Percentiles rank a stretch among this genome's conserved stretches.
Conservation (phyloP, 2,797 vertebrate species). For the Chelmon rostratus region DNA sequence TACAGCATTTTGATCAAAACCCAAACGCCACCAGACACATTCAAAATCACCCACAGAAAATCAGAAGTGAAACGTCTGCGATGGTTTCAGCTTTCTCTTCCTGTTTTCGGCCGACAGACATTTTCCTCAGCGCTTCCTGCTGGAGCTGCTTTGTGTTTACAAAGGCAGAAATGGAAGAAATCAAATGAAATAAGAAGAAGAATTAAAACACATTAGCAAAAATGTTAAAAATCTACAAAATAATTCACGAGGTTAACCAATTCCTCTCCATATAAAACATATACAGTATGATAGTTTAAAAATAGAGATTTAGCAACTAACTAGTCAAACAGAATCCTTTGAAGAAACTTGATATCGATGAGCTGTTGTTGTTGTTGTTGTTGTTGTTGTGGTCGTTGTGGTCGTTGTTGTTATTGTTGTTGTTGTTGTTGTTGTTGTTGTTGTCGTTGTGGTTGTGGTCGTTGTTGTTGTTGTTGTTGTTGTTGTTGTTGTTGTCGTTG, state of each 20-base stretch:
- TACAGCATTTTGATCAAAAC: constrained; percentile 82
- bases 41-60: constrained; percentile 52
- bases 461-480: constrained; percentile 16
- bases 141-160: constrained; percentile 57
- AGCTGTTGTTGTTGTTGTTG: constrained; percentile 31
- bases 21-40: constrained; percentile 62
- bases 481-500: constrained; percentile 56
- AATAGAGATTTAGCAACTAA: constrained; percentile 80
- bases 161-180: constrained; percentile 56
- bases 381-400: constrained; percentile 54
- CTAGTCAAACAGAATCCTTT: constrained; percentile 54
- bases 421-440: constrained; percentile 48
- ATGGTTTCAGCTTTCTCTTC: constrained; percentile 29
- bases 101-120: constrained; percentile 34
- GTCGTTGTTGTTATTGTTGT: neutral
- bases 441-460: constrained; percentile 34
- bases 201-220: constrained; percentile 64
- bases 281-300: constrained; percentile 72
- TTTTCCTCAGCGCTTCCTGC: constrained; percentile 38
- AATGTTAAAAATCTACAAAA: constrained; percentile 76
- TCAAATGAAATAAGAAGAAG: constrained; percentile 3
- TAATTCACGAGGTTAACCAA: constrained; percentile 69
- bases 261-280: constrained; percentile 78
- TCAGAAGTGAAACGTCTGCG: constrained; percentile 39
- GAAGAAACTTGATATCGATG: constrained; percentile 34